phyloP scores from a whole-genome alignment of 1,140 invertebrate genomes.

The Lerema accius region DNA sequence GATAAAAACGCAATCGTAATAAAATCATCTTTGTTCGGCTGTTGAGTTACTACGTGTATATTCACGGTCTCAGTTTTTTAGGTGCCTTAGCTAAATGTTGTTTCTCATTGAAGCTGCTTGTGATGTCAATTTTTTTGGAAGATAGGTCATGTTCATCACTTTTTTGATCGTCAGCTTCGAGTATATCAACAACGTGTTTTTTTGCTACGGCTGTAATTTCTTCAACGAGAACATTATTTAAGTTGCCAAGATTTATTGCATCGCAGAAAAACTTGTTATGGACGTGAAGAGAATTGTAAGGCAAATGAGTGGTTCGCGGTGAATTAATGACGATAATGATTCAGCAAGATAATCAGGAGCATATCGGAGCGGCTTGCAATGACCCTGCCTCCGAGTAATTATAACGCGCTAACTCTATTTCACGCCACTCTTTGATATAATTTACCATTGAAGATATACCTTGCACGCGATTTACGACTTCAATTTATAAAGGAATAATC shows the following conservation, averaged over 20 bases:
- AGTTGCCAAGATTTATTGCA: slow-evolving; percentile 26
- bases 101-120: background rate
- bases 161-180: background rate
- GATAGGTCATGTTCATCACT: background rate
- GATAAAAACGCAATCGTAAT: slow-evolving; percentile 29
- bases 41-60: background rate
- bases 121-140: background rate
- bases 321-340: slow-evolving; percentile 29
- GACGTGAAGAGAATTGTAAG: slow-evolving; percentile 18
- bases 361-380: slow-evolving; percentile 27
- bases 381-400: slow-evolving; percentile 21
- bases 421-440: slow-evolving; percentile 23
- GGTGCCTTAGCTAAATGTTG: background rate
- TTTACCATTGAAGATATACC: slow-evolving; percentile 12
- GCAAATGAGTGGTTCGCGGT: slow-evolving; percentile 24
- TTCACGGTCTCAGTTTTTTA: slow-evolving; percentile 1
- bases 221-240: slow-evolving; percentile 21
- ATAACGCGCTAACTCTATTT: slow-evolving; percentile 21
- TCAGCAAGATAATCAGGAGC: slow-evolving; percentile 30
- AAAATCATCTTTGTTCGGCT: slow-evolving; percentile 30
- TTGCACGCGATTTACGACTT: background rate
- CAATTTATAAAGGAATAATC: slow-evolving; percentile 1
- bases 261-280: slow-evolving; percentile 25
- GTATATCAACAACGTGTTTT: background rate
- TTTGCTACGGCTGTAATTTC: slow-evolving; percentile 3